Conservation (phyloP, 2,113 vertebrate species). For the Zosterops japonicus region DNA sequence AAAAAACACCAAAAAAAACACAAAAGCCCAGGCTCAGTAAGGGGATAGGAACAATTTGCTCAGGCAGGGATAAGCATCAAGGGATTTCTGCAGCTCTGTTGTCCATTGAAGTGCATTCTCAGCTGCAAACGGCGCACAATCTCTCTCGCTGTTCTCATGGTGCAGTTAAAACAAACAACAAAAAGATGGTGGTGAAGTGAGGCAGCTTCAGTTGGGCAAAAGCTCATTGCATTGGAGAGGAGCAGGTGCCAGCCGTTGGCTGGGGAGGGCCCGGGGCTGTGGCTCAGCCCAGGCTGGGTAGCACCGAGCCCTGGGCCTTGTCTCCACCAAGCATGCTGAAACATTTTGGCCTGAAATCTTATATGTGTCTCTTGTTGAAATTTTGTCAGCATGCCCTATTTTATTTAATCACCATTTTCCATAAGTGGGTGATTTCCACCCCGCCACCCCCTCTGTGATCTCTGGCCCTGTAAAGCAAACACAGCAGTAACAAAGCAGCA, state of each 20-base stretch:
- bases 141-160: constrained; percentile 40
- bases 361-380: not conserved
- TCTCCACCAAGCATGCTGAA: not conserved
- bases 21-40: constrained; percentile 21
- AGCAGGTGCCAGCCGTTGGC: not conserved
- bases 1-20: not conserved
- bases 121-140: constrained; percentile 63
- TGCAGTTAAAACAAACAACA: not conserved
- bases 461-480: constrained; percentile 17
- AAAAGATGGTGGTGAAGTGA: not conserved
- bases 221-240: not conserved
- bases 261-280: not conserved
- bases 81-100: constrained; percentile 48
- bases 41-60: not conserved
- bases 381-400: not conserved
- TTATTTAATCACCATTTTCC: not conserved
- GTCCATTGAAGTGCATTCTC: constrained; percentile 67
- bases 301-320: accelerated
- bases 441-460: not conserved
- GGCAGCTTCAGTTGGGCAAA: not conserved
- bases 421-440: not conserved
- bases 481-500: not conserved
- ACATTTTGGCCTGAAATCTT: not conserved
- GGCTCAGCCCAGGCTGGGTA: not conserved
- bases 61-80: not conserved